Evolutionary conservation across 1,140 invertebrate species (phyloP).

Genomic region (Psilanteris sp.): DNA sequence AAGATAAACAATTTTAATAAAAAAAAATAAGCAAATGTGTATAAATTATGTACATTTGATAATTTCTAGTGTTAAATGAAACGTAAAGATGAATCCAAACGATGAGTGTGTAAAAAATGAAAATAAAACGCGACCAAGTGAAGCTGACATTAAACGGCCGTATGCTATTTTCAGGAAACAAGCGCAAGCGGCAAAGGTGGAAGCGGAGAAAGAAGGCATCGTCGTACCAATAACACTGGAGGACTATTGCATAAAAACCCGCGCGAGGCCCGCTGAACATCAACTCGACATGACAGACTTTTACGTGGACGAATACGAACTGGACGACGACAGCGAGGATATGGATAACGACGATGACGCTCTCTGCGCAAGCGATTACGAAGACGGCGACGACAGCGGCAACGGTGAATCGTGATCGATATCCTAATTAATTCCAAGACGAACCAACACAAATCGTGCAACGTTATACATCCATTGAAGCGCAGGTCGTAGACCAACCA

Average conservation of each 20-base stretch:
- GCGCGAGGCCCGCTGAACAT: constrained; percentile 88
- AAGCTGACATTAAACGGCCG: no score
- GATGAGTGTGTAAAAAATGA: no score
- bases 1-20: no score
- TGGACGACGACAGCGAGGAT: constrained; percentile 88
- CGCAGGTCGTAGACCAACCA: neutral
- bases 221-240: constrained; percentile 97
- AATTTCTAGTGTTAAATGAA: no score
- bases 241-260: constrained; percentile 98
- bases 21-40: no score
- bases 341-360: constrained; percentile 83
- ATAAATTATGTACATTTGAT: no score
- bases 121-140: no score
- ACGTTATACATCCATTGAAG: neutral
- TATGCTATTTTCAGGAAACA: constrained; percentile 88
- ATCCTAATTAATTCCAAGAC: constrained; percentile 58
- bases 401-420: constrained; percentile 85
- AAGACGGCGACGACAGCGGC: constrained; percentile 89
- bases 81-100: no score
- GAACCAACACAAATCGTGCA: constrained; percentile 23
- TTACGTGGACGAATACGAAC: constrained; percentile 94
- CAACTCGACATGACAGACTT: constrained; percentile 93
- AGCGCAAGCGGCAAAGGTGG: constrained; percentile 94
- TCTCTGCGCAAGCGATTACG: constrained; percentile 83
- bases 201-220: constrained; percentile 98